Conservation (phyloP, 2,797 vertebrate genomes). For the Paedocypris micromegethes region DNA sequence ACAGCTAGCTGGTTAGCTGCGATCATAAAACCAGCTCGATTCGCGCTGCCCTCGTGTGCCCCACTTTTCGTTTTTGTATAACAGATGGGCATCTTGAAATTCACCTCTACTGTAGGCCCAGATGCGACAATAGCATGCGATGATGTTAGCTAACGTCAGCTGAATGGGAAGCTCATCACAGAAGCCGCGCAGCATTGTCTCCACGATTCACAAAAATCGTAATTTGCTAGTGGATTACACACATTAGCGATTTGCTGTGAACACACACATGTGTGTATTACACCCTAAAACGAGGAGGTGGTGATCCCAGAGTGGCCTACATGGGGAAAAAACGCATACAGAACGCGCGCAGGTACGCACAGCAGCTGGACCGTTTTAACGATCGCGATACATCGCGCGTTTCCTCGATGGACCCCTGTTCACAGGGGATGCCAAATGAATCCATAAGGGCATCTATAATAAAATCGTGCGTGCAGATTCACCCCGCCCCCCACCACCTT, state of each 20-base stretch:
- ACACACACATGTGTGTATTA: background rate
- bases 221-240: background rate
- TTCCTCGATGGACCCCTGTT: constrained; percentile 4
- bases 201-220: background rate
- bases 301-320: too few species aligned
- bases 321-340: background rate
- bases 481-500: constrained; percentile 47
- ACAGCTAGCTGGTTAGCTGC: background rate
- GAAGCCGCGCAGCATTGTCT: constrained; percentile 31
- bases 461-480: constrained; percentile 54
- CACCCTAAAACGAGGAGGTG: too few species aligned
- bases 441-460: constrained; percentile 22
- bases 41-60: background rate
- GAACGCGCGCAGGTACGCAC: background rate
- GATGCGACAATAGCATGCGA: constrained; percentile 39
- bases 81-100: background rate
- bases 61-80: too few species aligned
- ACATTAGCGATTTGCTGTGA: too few species aligned
- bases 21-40: background rate
- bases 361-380: background rate
- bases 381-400: background rate
- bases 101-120: constrained; percentile 23
- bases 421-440: constrained; percentile 16
- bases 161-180: constrained; percentile 22
- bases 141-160: constrained; percentile 38